Conservation (phyloP, 1,140 invertebrate species). For the Heterodera carotae region DNA sequence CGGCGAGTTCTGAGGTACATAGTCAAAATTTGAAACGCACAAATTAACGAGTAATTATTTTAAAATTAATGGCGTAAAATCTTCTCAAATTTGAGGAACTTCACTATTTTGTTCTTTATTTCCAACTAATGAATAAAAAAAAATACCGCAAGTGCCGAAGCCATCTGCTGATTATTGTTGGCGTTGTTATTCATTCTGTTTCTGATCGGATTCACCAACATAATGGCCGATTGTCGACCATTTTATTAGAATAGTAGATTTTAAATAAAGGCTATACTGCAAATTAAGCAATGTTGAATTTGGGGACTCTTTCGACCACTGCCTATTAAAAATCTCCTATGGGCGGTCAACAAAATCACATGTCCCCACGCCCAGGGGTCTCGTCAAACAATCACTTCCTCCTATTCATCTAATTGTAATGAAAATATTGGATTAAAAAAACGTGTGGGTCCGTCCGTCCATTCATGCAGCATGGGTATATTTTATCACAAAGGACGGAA, state of each 20-base stretch:
- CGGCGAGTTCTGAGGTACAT: not conserved
- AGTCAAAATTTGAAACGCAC: too few relatives aligned
- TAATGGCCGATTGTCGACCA: conserved; percentile 9
- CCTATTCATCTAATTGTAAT: not conserved
- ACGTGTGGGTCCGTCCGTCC: not conserved
- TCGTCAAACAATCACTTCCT: not conserved
- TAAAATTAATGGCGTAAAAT: not conserved
- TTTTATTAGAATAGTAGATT: not conserved
- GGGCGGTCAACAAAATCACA: too few relatives aligned
- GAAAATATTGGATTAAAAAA: not conserved
- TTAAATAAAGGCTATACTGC: not conserved
- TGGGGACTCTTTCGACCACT: too few relatives aligned
- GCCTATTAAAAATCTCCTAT: too few relatives aligned
- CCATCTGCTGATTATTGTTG: not conserved
- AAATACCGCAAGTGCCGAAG: not conserved
- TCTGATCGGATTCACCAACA: not conserved
- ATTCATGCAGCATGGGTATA: too few relatives aligned
- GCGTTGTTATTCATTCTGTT: conserved; percentile 7
- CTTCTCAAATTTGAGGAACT: too few relatives aligned
- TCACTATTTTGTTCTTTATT: too few relatives aligned
- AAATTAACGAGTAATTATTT: not conserved
- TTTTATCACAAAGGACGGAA: not conserved
- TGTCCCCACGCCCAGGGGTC: too few relatives aligned
- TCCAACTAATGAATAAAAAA: not conserved
- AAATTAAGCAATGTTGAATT: too few relatives aligned